Base-by-base conservation (phyloP, 2,888 invertebrate genomes). In the Yponomeuta plumbellus region DNA sequence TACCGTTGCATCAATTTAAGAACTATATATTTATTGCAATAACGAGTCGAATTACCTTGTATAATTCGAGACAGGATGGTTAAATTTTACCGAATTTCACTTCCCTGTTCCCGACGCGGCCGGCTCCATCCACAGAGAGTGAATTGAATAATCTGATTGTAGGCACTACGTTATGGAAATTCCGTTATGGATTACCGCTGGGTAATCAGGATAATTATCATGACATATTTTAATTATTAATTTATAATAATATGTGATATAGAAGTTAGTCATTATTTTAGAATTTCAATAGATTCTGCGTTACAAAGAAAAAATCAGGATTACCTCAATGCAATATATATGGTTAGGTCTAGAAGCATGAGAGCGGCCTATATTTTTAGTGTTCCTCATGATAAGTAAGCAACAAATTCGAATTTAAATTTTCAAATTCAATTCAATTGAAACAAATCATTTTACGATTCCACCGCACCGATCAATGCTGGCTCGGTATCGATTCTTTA, bases 381-480 rank as follows among this genome's bases (percentile, higher is more conserved):
- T 8, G 4, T 52, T 52, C 17, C 17, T 17, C 44, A 52, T 17
- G 44, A 5, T 13, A 17, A 52, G 17, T 6, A 34, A 34, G 8
- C 8, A 34, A 34, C 8, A 34, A 66, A 66, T 68, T 56, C 56
- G 20, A 62, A n/a, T 62, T 20, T 20, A 62, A 23, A 23, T 40
- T 39, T 23, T 39, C 34, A 20, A 62, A 82, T 80, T 78, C 75
- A 76, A 81, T 78, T 76, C 83, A 86, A 87, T 87, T 86, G 86
- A 84, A 75, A 84, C 80, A 86, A 86, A 88, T 87, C 78, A 85
- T 84, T 86, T 79, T 81, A 84, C 81, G 81, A 86, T 82, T 78
- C 82, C 72, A 76, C 82, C 83, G 58, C 58, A 20, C n/a, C n/a
- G 11, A 58, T 58, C 21, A 8, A 21, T 58, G 58, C 20, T 56